Conservation (phyloP, 2,888 invertebrate genomes). For the Drosophila sordidula region DNA sequence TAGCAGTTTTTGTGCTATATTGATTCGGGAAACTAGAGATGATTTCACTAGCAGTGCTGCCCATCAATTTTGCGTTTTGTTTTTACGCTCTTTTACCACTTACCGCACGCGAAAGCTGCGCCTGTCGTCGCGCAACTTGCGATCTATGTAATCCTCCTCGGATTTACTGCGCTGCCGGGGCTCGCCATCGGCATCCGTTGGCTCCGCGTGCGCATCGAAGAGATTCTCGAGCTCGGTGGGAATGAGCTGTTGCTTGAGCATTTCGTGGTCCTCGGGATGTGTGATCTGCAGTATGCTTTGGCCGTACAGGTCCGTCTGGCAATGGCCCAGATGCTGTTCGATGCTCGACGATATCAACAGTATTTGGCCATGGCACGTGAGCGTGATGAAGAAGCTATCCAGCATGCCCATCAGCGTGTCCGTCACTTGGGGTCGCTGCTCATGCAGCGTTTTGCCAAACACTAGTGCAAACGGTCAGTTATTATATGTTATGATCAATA, state of each 20-base stretch:
- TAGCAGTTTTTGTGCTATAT: too few relatives aligned
- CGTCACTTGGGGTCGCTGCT: constrained; percentile 86
- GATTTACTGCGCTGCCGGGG: constrained; percentile 85
- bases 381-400: constrained; percentile 92
- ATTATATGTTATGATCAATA: too few relatives aligned
- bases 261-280: constrained; percentile 91
- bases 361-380: constrained; percentile 93
- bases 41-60: too few relatives aligned
- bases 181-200: constrained; percentile 86
- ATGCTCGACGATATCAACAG: constrained; percentile 94
- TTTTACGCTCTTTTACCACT: constrained; percentile 5
- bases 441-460: constrained; percentile 87
- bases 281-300: constrained; percentile 93
- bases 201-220: constrained; percentile 84
- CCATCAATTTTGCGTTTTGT: too few relatives aligned
- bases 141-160: constrained; percentile 83
- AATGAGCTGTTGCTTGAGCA: constrained; percentile 88
- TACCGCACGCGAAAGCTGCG: constrained; percentile 87
- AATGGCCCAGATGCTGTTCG: constrained; percentile 93
- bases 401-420: constrained; percentile 88
- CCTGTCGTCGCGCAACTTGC: constrained; percentile 85
- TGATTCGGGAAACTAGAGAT: too few relatives aligned
- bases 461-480: constrained; percentile 73
- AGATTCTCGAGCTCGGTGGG: constrained; percentile 85
- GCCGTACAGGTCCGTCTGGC: constrained; percentile 93